phyloP scores from a whole-genome alignment of 1,140 invertebrate genomes.

The Sinonovacula constricta region DNA sequence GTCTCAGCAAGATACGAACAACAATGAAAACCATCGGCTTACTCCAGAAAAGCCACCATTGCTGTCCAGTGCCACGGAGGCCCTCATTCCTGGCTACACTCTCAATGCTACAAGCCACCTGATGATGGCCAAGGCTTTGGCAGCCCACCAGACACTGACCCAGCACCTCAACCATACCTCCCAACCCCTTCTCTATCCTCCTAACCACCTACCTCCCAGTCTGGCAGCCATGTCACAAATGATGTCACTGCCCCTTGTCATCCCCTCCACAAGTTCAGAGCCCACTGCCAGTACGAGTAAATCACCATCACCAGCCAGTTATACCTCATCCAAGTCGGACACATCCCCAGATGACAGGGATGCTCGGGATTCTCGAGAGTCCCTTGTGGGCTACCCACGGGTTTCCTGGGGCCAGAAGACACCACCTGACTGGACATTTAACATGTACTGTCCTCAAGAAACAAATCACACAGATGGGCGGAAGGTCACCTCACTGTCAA shows the following conservation, averaged over 20 bases:
- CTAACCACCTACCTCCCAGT: conserved; percentile 52
- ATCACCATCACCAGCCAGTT: conserved; percentile 47
- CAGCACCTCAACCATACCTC: conserved; percentile 51
- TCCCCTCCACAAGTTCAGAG: conserved; percentile 7
- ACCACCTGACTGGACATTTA: conserved; percentile 42
- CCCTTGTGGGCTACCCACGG: conserved; percentile 61
- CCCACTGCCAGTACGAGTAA: conserved; percentile 37
- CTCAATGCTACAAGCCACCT: conserved; percentile 31
- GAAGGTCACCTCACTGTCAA: conserved; percentile 74
- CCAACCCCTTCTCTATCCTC: conserved; percentile 47
- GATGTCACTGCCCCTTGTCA: conserved; percentile 37
- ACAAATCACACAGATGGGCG: conserved; percentile 62
- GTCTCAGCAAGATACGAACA: conserved; percentile 29
- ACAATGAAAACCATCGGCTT: neutral
- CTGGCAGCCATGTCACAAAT: conserved; percentile 49
- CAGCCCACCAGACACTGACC: conserved; percentile 40
- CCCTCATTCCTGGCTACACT: conserved; percentile 25
- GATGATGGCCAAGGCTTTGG: conserved; percentile 44
- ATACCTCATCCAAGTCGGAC: conserved; percentile 49
- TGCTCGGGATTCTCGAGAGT: conserved; percentile 47
- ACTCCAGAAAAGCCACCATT: conserved; percentile 14
- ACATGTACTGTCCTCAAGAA: conserved; percentile 52
- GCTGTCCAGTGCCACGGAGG: conserved; percentile 14
- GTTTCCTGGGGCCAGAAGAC: conserved; percentile 60
- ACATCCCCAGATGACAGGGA: conserved; percentile 46